phyloP scores from a whole-genome alignment of 2,113 vertebrate genomes.

The Muntiacus reevesi region DNA sequence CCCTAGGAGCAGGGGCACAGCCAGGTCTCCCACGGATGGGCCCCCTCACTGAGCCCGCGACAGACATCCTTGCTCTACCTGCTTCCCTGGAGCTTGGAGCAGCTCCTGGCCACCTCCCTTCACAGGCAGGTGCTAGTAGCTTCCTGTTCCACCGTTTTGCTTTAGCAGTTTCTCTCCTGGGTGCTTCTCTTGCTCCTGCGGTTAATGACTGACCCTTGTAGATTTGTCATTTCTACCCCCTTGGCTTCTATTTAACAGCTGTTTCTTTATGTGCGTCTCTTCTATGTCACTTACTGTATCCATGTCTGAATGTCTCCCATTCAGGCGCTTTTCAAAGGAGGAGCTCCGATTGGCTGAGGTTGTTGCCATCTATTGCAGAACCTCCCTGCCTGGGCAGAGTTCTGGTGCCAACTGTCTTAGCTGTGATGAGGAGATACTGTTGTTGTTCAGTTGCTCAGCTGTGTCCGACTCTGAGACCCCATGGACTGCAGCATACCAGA shows the following conservation, averaged over 20 bases:
- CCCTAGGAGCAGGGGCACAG: background rate
- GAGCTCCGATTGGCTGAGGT: background rate
- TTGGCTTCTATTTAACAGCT: background rate
- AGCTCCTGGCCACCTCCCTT: background rate
- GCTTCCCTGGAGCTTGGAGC: background rate
- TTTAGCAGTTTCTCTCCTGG: background rate
- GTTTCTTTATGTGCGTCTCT: background rate
- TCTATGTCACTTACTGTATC: background rate
- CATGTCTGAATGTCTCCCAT: background rate
- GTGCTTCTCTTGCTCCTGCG: background rate
- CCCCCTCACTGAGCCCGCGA: background rate
- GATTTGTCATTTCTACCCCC: background rate
- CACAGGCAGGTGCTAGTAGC: background rate
- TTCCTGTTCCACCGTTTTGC: background rate
- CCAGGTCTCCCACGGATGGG: background rate
- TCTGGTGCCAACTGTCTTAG: background rate
- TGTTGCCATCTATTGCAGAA: background rate
- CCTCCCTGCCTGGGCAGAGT: background rate
- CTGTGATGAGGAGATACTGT: background rate
- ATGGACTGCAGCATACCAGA: background rate
- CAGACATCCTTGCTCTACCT: too few species aligned
- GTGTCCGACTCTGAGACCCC: background rate
- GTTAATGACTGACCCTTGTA: background rate
- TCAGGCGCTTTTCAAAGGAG: background rate
- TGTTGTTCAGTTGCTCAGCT: background rate